phyloP scores from a whole-genome alignment of 2,888 invertebrate species.

The Tetragonisca angustula region DNA sequence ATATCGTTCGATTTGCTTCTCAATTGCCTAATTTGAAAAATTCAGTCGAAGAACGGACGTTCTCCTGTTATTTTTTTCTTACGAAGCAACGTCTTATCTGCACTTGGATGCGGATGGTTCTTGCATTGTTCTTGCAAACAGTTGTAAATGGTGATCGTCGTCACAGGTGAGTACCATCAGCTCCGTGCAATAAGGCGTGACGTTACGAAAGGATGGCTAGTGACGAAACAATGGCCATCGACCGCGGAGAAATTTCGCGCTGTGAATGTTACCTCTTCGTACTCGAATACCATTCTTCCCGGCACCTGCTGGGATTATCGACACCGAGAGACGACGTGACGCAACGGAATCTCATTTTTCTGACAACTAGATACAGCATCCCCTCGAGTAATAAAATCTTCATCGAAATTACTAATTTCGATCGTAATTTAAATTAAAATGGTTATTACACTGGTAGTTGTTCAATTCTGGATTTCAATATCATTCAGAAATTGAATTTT shows the following conservation, averaged over 20 bases:
- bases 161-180: conserved; percentile 34
- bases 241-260: conserved; percentile 60
- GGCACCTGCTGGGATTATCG: conserved; percentile 43
- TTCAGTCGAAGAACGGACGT: no score
- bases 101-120: not conserved
- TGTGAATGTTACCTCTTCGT: conserved; percentile 44
- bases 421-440: no score
- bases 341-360: not conserved
- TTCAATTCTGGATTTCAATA: no score
- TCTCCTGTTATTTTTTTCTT: no score
- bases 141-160: conserved; percentile 1
- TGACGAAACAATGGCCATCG: conserved; percentile 66
- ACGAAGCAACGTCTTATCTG: no score
- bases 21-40: no score
- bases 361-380: not conserved
- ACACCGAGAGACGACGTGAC: not conserved
- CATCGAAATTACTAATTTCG: no score
- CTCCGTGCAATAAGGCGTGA: conserved; percentile 58
- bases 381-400: no score
- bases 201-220: conserved; percentile 58
- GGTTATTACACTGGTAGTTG: no score
- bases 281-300: conserved; percentile 29
- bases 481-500: no score
- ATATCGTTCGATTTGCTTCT: no score
- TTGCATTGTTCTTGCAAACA: not conserved